Percentiles rank a stretch among this genome's conserved stretches.
Evolutionary conservation across 2,113 vertebrate species (phyloP).

Genomic region (Tetraodon nigroviridis): DNA sequence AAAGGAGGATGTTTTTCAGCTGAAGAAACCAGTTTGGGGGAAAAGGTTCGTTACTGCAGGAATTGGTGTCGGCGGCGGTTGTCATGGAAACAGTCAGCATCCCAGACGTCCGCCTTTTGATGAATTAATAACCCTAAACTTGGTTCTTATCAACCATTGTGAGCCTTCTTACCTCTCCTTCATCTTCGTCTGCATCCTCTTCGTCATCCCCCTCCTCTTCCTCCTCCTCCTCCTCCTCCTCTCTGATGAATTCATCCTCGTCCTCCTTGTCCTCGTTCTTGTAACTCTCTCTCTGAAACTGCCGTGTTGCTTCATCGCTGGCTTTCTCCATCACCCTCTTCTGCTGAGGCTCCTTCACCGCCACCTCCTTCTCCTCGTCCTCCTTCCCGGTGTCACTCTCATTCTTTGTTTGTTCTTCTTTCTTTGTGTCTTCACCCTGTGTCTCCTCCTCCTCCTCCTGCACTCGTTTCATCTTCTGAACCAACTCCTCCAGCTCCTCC

Average conservation of each 20-base stretch:
- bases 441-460: conserved; percentile 52
- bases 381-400: conserved; percentile 22
- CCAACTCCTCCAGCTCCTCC: conserved; percentile 64
- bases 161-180: conserved; percentile 55
- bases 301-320: conserved; percentile 75
- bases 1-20: not conserved
- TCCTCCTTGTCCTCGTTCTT: conserved; percentile 49
- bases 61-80: too few species aligned
- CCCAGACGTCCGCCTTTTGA: not conserved
- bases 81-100: not conserved
- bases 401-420: conserved; percentile 19
- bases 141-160: not conserved
- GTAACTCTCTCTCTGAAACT: conserved; percentile 71
- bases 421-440: conserved; percentile 15
- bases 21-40: too few species aligned
- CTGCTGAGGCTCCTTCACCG: conserved; percentile 57
- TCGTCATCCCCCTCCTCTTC: conserved; percentile 48
- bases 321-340: conserved; percentile 80
- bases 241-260: conserved; percentile 46
- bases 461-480: conserved; percentile 58
- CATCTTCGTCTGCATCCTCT: conserved; percentile 47
- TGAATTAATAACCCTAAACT: not conserved
- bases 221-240: conserved; percentile 51
- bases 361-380: conserved; percentile 1
- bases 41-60: too few species aligned